Percentiles rank a stretch among this genome's conserved stretches.
These are phyloP conservation scores for Xanthia icteritia DNA, from an alignment of 2,888 invertebrate species.

Conservation along the genomic window DNA sequence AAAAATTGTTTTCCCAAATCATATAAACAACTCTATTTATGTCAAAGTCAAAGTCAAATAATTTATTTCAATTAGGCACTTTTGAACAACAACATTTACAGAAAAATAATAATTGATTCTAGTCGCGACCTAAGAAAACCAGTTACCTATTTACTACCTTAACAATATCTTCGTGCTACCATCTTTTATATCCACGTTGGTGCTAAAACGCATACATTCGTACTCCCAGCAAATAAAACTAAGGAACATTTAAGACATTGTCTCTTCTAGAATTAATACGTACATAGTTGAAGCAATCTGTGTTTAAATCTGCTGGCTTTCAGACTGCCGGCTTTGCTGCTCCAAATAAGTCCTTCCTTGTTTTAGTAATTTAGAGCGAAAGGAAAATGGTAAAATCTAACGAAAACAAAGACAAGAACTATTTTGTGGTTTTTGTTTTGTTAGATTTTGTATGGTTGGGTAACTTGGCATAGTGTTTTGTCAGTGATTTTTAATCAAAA, in stretches of 20 bases:
- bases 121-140: no score
- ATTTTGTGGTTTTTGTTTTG: conserved; percentile 15
- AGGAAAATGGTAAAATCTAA: conserved; percentile 10
- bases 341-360: conserved; percentile 51
- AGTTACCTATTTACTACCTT: not conserved
- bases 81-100: no score
- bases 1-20: not conserved
- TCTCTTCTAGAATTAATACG: conserved; percentile 38
- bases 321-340: conserved; percentile 33
- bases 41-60: no score
- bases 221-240: conserved; percentile 19
- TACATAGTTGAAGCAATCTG: conserved; percentile 47
- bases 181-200: conserved; percentile 13
- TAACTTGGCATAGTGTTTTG: not conserved
- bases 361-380: conserved; percentile 53
- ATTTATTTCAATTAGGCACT: no score
- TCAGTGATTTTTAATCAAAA: not conserved
- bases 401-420: conserved; percentile 12
- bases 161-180: not conserved
- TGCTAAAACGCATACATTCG: conserved; percentile 32
- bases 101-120: no score
- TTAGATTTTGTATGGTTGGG: conserved; percentile 6
- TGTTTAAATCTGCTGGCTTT: conserved; percentile 48
- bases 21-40: not conserved
- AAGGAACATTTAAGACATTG: conserved; percentile 33